These are phyloP conservation scores for Elephas maximus DNA, from an alignment of 2,113 vertebrate genomes.

Conservation along the genomic window DNA sequence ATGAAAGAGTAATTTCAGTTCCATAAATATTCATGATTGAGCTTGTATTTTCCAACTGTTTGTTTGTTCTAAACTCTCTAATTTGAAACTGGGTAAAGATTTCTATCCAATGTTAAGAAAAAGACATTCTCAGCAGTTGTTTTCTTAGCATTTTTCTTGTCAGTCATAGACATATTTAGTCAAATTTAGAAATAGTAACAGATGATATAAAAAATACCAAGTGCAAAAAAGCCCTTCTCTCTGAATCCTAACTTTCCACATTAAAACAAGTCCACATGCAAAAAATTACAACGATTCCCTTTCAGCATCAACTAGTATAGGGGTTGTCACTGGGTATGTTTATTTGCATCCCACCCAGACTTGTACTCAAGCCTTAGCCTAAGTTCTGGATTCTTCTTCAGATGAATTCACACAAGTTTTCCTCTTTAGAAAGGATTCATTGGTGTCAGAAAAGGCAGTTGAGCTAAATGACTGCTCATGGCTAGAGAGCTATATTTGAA, in stretches of 20 bases:
- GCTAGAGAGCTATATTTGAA: background rate
- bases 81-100: slow-evolving; percentile 53
- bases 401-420: slow-evolving; percentile 33
- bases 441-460: slow-evolving; percentile 36
- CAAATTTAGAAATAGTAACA: slow-evolving; percentile 71
- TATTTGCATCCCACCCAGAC: background rate
- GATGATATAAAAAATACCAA: slow-evolving; percentile 52
- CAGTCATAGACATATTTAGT: slow-evolving; percentile 55
- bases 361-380: background rate
- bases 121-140: slow-evolving; percentile 11
- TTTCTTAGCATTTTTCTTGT: slow-evolving; percentile 28
- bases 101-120: slow-evolving; percentile 41
- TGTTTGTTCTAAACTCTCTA: slow-evolving; percentile 63
- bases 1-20: slow-evolving; percentile 34
- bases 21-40: slow-evolving; percentile 60
- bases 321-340: background rate
- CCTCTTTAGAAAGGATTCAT: slow-evolving; percentile 1
- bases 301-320: background rate
- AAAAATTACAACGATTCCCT: background rate
- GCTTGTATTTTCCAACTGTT: slow-evolving; percentile 60
- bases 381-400: slow-evolving; percentile 33
- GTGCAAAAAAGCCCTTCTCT: background rate
- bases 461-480: slow-evolving; percentile 26
- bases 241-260: background rate
- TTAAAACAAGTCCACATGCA: slow-evolving; percentile 39